Evolutionary conservation across 2,113 vertebrate genomes (phyloP), one percentile per base, ranked within the genome.

Genomic region (Platichthys flesus): DNA sequence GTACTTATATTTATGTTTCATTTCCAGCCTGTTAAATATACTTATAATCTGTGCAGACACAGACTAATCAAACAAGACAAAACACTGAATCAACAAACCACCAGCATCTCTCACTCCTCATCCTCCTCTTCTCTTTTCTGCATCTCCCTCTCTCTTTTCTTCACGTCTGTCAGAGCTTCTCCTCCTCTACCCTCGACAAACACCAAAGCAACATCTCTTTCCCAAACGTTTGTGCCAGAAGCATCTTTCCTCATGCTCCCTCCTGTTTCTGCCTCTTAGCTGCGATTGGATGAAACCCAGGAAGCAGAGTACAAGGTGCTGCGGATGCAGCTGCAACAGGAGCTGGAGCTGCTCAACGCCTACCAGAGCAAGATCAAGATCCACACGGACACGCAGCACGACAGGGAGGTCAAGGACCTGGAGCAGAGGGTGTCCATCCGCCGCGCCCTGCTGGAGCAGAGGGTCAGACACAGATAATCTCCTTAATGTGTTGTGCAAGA

Each of bases 301-400:
- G 96, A 97, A 76, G 95, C 96, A 0, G 96, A 97, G 88, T 97
- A 97, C 85, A 96, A 97, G 90, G 95, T 95, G 73, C 91, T 97
- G 74, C 93, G 96, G 67, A 96, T 97, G 94, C 97, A 97, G 91
- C 94, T 97, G 83, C 97, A 97, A 78, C 96, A 97, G 85, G 97
- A 97, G 80, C 90, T 97, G 79, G 97, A 97, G 89, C 91, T 97
- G 66, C 96, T 97, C 3, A 97, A 97, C 2, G 97, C 97, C 66
- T 97, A 97, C 83, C 97, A 97, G 95, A 97, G 96, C 88, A 97
- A 97, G 88, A 97, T 97, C 91, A 97, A 97, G 93, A 97, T 97
- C 86, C 97, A 97, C 84, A 97, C 96, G 0, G 97, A 97, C 82
- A 94, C 95, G 0, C 96, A 97, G 79, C 97, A 97, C 0, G 96